These are phyloP conservation scores for Zoanthus sociatus DNA, from an alignment of 92 coral and sea anemone genomes.

Conservation along the genomic window DNA sequence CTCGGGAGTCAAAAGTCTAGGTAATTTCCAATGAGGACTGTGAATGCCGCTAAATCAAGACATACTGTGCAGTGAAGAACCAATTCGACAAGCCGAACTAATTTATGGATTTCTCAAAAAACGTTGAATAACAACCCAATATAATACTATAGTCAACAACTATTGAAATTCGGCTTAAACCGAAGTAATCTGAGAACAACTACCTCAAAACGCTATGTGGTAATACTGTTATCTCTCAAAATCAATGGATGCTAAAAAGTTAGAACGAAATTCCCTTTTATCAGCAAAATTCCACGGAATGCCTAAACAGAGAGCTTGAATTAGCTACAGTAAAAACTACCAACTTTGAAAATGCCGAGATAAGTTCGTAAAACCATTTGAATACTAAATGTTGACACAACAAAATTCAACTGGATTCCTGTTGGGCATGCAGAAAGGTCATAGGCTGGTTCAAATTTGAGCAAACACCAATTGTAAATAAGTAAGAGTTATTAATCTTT, in stretches of 20 bases:
- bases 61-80: conserved; percentile 1
- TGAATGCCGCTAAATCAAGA: neutral
- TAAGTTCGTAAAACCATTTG: conserved; percentile 66
- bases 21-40: neutral
- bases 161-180: neutral
- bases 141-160: conserved; percentile 35
- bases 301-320: conserved; percentile 16
- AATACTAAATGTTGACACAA: conserved; percentile 79
- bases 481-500: conserved; percentile 74
- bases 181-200: conserved; percentile 17
- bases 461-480: conserved; percentile 78
- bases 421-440: conserved; percentile 63
- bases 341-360: conserved; percentile 10
- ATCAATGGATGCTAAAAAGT: neutral
- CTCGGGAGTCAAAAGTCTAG: conserved; percentile 2
- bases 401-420: conserved; percentile 77
- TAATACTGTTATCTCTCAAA: conserved; percentile 17
- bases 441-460: conserved; percentile 68
- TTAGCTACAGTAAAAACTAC: conserved; percentile 15
- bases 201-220: conserved; percentile 3
- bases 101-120: conserved; percentile 39
- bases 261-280: neutral
- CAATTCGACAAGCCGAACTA: neutral
- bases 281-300: conserved; percentile 1
- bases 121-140: conserved; percentile 20